Conservation (phyloP, 2,113 vertebrate genomes). For the Lathamus discolor region DNA sequence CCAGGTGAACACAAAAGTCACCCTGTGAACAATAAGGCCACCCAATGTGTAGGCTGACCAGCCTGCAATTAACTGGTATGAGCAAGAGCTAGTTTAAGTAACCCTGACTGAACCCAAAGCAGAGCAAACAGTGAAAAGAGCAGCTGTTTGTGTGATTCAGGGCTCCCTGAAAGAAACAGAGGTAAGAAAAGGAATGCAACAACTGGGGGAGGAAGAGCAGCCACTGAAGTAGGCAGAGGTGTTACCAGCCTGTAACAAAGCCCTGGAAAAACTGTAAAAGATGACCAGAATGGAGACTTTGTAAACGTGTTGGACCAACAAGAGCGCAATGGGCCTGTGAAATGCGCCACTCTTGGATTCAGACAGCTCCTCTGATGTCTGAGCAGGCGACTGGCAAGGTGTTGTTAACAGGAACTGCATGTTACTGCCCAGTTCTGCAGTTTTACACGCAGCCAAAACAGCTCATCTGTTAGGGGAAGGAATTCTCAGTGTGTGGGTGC, state of each 20-base stretch:
- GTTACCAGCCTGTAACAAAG: not conserved
- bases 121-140: not conserved
- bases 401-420: not conserved
- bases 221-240: not conserved
- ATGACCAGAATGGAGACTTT: not conserved
- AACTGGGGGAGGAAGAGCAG: not conserved
- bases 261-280: not conserved
- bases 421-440: not conserved
- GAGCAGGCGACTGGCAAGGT: not conserved
- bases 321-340: not conserved
- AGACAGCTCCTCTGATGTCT: not conserved
- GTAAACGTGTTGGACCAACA: not conserved
- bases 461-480: not conserved
- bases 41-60: not conserved
- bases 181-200: not conserved
- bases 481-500: not conserved
- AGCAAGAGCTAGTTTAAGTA: not conserved
- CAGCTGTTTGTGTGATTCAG: not conserved
- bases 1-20: not conserved
- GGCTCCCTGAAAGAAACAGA: not conserved
- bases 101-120: not conserved
- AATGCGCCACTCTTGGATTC: accelerated
- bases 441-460: not conserved
- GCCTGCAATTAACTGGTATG: not conserved
- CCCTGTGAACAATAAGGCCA: not conserved